Evolutionary conservation across 2,113 vertebrate species (phyloP), one percentile per base, ranked within the genome.

Genomic region (Cyrtonyx montezumae): DNA sequence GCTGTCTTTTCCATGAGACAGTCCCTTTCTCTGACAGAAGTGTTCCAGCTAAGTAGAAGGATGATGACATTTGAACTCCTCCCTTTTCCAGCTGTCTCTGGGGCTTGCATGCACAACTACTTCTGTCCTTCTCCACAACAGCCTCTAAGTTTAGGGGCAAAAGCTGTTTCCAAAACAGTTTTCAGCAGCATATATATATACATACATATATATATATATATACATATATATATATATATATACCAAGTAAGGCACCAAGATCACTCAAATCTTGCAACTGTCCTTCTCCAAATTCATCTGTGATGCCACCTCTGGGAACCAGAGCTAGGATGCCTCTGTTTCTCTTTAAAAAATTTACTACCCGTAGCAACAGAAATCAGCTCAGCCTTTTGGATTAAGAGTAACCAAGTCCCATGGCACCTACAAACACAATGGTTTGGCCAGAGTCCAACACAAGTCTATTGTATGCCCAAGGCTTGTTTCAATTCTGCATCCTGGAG

Each of bases 331-430:
- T 69, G 17, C 14, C 19, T 76, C 46, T 79, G 22, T 84, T 83
- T 84, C 43, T 90, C 17, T 70, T 92, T 84, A 70, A 91, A 95
- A 77, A 16, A 49, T 79, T 76, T 58, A 49, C 70, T 13, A 80
- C 7, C 1, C 32, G 3, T 9, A 58, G 18, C 49, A 49, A 58
- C 12, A 79, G 62, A 53, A 84, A 55, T 15, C 6, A 63, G 12
- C 26, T 86, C 32, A 84, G 23, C 6, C 8, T 37, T 55, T 74
- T 84, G 32, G 56, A 74, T 87, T 11, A 70, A 76, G 61, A 87
- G 2, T 3, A 13, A 42, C 45, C 0, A 46, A 65, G 6, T 61
- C 69, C n/a, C 26, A 46, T 43, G 51, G 45, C 9, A 71, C 63
- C 20, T 73, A 70, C 23, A 81, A 88, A 46, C 56, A 76, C 21